Percentiles rank a stretch among this genome's conserved stretches.
Evolutionary conservation across 2,113 vertebrate species (phyloP).

Genomic region (Gymnarchus niloticus): DNA sequence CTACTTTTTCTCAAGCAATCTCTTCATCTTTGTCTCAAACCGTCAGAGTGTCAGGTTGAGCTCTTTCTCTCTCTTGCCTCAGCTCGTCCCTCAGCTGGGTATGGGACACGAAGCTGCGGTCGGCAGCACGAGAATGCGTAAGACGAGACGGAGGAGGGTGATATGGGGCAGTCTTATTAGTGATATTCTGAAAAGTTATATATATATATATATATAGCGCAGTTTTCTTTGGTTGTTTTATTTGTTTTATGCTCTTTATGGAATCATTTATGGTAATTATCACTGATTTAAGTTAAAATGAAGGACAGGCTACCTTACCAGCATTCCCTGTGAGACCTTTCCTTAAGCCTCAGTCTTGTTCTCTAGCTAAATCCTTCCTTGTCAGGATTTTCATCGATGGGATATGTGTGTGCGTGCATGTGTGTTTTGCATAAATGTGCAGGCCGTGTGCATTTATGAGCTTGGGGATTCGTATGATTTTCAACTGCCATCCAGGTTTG

Average conservation of each 20-base stretch:
- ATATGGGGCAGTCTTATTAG: background rate
- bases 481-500: conserved; percentile 59
- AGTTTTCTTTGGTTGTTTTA: conserved; percentile 43
- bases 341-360: conserved; percentile 39
- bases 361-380: conserved; percentile 44
- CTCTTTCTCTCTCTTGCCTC: background rate
- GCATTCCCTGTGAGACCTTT: conserved; percentile 46
- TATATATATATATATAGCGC: conserved; percentile 2
- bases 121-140: background rate
- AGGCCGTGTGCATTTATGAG: conserved; percentile 53
- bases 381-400: conserved; percentile 40
- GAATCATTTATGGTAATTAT: conserved; percentile 42
- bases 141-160: background rate
- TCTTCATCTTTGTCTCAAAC: background rate
- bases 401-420: conserved; percentile 3
- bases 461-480: conserved; percentile 44
- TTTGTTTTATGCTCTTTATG: conserved; percentile 39
- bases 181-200: background rate
- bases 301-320: conserved; percentile 62
- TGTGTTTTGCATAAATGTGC: conserved; percentile 22
- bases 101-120: background rate
- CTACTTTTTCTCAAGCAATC: background rate
- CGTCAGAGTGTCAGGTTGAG: background rate
- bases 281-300: conserved; percentile 53
- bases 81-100: background rate